A percentile compares a stretch with the other conserved stretches of the same genome.
Conservation (phyloP, 1,140 invertebrate genomes). For the Oppia nitens region DNA sequence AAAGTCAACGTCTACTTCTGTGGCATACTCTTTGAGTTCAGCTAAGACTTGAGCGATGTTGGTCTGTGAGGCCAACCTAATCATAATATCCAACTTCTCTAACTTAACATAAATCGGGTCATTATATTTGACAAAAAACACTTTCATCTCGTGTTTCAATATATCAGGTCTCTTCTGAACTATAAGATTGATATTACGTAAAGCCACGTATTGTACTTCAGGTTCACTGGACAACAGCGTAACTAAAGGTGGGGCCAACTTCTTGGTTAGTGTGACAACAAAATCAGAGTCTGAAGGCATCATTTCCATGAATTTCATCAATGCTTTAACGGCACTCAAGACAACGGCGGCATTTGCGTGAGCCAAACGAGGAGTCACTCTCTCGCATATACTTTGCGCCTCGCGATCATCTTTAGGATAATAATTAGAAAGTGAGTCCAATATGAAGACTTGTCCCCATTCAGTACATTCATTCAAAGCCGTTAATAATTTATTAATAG, state of each 20-base stretch:
- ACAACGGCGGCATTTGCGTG: conserved; percentile 99
- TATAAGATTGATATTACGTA: conserved; percentile 96
- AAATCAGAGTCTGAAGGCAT: conserved; percentile 77
- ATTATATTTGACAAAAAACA: conserved; percentile 99
- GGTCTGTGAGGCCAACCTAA: conserved; percentile 86
- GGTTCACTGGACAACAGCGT: conserved; percentile 94
- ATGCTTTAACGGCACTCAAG: conserved; percentile 87
- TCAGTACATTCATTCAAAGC: conserved; percentile 98
- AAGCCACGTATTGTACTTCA: conserved; percentile 95
- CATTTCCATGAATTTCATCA: conserved; percentile 98
- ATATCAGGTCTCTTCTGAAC: conserved; percentile 98
- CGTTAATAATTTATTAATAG: conserved; percentile 94
- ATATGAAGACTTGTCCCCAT: conserved; percentile 96
- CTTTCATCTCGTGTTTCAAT: conserved; percentile 99
- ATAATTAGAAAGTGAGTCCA: conserved; percentile 95
- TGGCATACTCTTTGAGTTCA: conserved; percentile 97
- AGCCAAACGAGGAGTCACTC: conserved; percentile 89
- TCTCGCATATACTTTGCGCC: conserved; percentile 97
- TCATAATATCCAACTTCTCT: conserved; percentile 99
- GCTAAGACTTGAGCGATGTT: conserved; percentile 98
- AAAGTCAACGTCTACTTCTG: conserved; percentile 99
- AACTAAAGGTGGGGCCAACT: conserved; percentile 94
- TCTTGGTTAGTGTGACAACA: conserved; percentile 82
- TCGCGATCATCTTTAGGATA: conserved; percentile 91
- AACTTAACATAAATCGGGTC: conserved; percentile 99